These are phyloP conservation scores for Chorisops tibialis DNA, from an alignment of 2,888 invertebrate species.

Conservation along the genomic window DNA sequence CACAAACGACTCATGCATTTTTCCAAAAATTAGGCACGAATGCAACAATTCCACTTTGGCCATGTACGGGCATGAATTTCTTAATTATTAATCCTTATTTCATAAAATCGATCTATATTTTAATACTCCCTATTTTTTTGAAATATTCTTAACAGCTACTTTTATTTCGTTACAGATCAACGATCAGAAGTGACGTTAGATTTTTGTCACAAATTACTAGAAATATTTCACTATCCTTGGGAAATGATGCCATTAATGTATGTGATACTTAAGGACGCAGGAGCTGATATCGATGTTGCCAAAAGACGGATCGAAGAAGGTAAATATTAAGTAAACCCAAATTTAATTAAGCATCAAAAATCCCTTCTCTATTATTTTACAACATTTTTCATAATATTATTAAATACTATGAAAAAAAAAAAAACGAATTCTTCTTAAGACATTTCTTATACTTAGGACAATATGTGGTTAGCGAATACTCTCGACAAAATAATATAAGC, in stretches of 20 bases:
- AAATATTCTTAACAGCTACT: too few relatives aligned
- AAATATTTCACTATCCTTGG: slow-evolving; percentile 75
- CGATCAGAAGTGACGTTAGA: slow-evolving; percentile 61
- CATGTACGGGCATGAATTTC: too few relatives aligned
- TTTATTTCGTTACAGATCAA: slow-evolving; percentile 46
- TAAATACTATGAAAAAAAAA: too few relatives aligned
- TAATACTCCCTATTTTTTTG: too few relatives aligned
- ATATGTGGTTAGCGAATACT: slow-evolving; percentile 71
- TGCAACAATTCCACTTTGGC: too few relatives aligned
- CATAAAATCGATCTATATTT: too few relatives aligned
- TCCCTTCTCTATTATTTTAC: too few relatives aligned
- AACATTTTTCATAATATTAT: too few relatives aligned
- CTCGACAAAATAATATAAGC: slow-evolving; percentile 70
- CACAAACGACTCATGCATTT: too few relatives aligned
- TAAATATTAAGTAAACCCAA: slow-evolving; percentile 45
- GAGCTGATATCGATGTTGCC: slow-evolving; percentile 71
- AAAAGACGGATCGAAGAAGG: slow-evolving; percentile 74
- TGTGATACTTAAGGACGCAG: slow-evolving; percentile 73
- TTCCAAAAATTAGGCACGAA: too few relatives aligned
- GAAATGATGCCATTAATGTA: slow-evolving; percentile 78
- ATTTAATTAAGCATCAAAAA: too few relatives aligned
- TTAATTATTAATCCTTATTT: too few relatives aligned
- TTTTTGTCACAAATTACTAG: slow-evolving; percentile 70
- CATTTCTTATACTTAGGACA: slow-evolving; percentile 56
- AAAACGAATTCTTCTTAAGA: slow-evolving; percentile 36